These are phyloP conservation scores for Osmoderma eremita DNA, from an alignment of 2,888 invertebrate genomes.

Conservation along the genomic window DNA sequence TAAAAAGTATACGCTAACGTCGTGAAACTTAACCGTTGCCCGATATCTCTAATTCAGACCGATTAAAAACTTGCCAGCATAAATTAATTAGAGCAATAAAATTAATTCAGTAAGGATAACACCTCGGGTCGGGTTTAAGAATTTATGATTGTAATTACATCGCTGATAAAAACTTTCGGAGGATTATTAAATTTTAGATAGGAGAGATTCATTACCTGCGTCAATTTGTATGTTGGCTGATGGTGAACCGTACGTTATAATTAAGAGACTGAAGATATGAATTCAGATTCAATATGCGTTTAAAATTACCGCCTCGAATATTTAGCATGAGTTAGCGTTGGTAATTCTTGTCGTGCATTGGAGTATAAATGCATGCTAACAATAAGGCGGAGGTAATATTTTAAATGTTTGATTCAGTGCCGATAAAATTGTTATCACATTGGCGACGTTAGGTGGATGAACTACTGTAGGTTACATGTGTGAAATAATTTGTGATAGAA, in stretches of 20 bases:
- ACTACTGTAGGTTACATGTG: too few species aligned
- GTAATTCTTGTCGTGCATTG: not conserved
- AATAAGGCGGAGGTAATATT: too few species aligned
- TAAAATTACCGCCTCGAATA: constrained; percentile 7
- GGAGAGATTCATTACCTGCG: constrained; percentile 26
- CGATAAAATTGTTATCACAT: not conserved
- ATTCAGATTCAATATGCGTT: constrained; percentile 14
- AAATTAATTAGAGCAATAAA: constrained; percentile 26
- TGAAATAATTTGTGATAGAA: too few species aligned
- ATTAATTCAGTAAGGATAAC: constrained; percentile 33
- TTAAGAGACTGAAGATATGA: constrained; percentile 31
- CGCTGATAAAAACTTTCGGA: constrained; percentile 24
- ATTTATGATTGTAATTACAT: constrained; percentile 35
- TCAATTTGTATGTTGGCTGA: constrained; percentile 31
- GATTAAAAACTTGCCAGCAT: constrained; percentile 25
- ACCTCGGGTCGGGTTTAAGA: constrained; percentile 28
- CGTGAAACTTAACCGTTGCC: constrained; percentile 7
- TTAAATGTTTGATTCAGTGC: not conserved
- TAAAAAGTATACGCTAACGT: constrained; percentile 15
- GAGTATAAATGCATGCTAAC: not conserved
- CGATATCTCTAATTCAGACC: constrained; percentile 17
- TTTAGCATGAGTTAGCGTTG: not conserved
- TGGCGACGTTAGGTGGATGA: not conserved
- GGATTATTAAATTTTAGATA: constrained; percentile 36
- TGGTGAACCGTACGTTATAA: constrained; percentile 13